Conservation (phyloP, 2,888 invertebrate genomes). For the Bimastos eiseni region DNA sequence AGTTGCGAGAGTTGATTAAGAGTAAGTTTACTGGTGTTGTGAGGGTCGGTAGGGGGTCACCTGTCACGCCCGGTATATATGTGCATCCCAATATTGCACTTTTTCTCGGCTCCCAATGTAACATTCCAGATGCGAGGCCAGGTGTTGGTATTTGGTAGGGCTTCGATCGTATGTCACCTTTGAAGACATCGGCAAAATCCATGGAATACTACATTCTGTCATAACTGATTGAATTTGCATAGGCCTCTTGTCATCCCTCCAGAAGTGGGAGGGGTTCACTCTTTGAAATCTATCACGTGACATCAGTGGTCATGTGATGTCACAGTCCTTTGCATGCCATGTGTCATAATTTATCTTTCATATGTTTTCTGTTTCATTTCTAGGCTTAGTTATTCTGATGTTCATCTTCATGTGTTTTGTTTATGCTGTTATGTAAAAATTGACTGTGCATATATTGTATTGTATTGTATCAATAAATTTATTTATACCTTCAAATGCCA, state of each 20-base stretch:
- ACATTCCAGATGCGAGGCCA: not conserved
- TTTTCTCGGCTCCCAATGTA: not conserved
- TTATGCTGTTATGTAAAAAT: too few species aligned
- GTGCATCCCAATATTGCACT: too few species aligned
- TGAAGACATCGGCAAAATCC: not conserved
- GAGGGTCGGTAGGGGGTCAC: too few species aligned
- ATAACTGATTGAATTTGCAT: not conserved
- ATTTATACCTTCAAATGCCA: too few species aligned
- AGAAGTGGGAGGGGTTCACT: not conserved
- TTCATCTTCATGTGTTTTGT: too few species aligned
- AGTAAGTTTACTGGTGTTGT: too few species aligned
- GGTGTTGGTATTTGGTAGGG: not conserved
- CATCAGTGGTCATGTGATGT: not conserved
- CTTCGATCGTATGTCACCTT: not conserved
- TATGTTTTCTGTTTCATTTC: not conserved
- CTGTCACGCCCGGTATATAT: too few species aligned
- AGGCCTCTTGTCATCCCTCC: not conserved
- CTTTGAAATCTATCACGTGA: not conserved
- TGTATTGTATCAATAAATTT: too few species aligned
- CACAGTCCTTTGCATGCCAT: too few species aligned
- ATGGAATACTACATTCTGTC: not conserved
- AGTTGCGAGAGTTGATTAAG: too few species aligned
- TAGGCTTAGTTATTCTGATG: too few species aligned
- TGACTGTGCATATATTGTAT: too few species aligned
- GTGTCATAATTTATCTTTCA: not conserved